Evolutionary conservation across 35 echinoderm and acorn worm genomes (phyloP), one percentile per base, ranked within the genome.

Genomic region (Diadema setosum): DNA sequence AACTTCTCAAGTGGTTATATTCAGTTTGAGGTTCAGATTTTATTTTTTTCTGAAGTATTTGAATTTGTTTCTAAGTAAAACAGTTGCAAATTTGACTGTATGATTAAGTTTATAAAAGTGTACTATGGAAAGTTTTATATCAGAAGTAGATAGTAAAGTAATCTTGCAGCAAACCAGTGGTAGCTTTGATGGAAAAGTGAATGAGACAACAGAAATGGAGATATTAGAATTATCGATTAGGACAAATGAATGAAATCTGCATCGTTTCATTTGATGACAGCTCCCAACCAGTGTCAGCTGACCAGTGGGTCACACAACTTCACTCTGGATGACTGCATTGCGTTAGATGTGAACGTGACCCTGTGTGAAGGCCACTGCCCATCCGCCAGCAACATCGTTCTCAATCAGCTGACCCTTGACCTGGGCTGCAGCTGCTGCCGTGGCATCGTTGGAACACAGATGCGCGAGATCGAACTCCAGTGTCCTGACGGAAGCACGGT

Each of bases 381-480:
- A 3, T 87, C 85, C 5, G 40, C 44, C 3, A 74, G 61, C 41
- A 30, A 76, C 64, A 50, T 43, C 21, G 5, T 87, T 2, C 40
- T 87, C 5, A 65, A 73, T 14, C 61, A 87, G 50, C 63, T 57
- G 25, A 48, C 29, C 7, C 31, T 87, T 11, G 61, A 87, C 15
- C 61, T 45, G 43, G 50, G 41, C 23, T 87, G 85, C 30, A 87
- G 50, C 85, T 87, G 85, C 40, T 87, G 85, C 23, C 65, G 69
- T 24, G 85, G 85, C 57, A 42, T 73, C n/a, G 39, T 87, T 3
- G 73, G 73, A 15, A 42, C 44, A 24, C 44, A 41, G 0, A 42
- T 75, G 6, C 32, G 42, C 17, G 36, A 73, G 85, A 49, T 87
- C 14, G 46, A 65, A 18, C 64, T 87, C 16, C 45, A n/a, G 14